A percentile compares a stretch with the other conserved stretches of the same genome.
phyloP scores from a whole-genome alignment of 2,113 vertebrate genomes.

The Myiagra hebetior region DNA sequence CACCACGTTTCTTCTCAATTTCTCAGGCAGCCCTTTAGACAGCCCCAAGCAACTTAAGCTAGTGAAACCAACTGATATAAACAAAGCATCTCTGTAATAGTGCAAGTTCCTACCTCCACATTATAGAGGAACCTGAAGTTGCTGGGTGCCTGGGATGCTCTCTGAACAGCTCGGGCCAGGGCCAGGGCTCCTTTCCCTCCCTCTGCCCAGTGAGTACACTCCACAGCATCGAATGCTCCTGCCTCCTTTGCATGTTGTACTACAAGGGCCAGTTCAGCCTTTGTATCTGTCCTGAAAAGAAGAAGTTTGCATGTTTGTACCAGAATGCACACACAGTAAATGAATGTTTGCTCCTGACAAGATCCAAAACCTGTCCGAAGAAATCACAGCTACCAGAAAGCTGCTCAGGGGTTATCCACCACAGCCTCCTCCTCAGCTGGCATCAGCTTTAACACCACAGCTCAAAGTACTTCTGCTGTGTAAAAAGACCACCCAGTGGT shows the following conservation, averaged over 20 bases:
- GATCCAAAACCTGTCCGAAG: neutral
- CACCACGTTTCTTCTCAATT: neutral
- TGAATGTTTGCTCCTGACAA: neutral
- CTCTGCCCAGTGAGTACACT: constrained; percentile 92
- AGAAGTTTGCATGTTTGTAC: neutral
- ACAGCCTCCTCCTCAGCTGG: neutral
- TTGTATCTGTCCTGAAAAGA: constrained; percentile 84
- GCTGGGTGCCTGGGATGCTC: constrained; percentile 83
- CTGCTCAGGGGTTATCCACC: neutral
- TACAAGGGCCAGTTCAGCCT: constrained; percentile 86
- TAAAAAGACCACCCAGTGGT: neutral
- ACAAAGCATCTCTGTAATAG: neutral
- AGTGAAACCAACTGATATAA: neutral
- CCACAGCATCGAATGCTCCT: constrained; percentile 91
- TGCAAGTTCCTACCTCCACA: constrained; percentile 76
- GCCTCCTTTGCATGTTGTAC: constrained; percentile 83
- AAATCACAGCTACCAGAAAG: neutral
- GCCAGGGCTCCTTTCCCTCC: constrained; percentile 87
- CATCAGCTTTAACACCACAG: neutral
- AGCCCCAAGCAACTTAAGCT: neutral
- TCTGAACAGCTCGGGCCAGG: constrained; percentile 86
- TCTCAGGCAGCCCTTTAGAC: neutral
- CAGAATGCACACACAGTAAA: neutral
- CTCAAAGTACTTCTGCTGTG: neutral
- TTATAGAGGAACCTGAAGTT: constrained; percentile 90